These are phyloP conservation scores for Orthosia gracilis DNA, from an alignment of 2,888 invertebrate genomes.

Conservation along the genomic window DNA sequence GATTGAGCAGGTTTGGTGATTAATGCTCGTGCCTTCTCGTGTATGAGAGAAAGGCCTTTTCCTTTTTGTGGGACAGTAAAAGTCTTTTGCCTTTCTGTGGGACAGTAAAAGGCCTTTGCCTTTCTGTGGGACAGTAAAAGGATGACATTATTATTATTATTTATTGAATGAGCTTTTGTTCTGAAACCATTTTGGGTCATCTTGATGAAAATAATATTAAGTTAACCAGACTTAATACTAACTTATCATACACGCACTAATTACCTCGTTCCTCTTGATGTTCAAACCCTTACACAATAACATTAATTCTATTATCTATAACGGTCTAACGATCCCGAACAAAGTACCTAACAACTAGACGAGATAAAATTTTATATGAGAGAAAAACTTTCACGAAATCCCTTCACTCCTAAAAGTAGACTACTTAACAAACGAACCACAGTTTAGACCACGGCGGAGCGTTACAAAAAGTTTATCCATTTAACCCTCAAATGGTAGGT, in stretches of 20 bases:
- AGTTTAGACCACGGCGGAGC: constrained; percentile 19
- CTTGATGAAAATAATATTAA: neutral
- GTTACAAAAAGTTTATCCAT: constrained; percentile 36
- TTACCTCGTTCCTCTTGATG: neutral
- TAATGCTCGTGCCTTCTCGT: too few relatives aligned
- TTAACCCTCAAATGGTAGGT: constrained; percentile 56
- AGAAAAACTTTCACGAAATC: constrained; percentile 33
- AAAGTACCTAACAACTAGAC: constrained; percentile 30
- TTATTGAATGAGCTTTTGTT: neutral
- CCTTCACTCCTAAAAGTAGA: constrained; percentile 36
- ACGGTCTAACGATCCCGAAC: constrained; percentile 31
- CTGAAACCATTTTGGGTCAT: neutral
- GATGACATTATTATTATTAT: too few relatives aligned
- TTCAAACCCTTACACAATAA: constrained; percentile 7
- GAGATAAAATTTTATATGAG: constrained; percentile 41
- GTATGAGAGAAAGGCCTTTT: too few relatives aligned
- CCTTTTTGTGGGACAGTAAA: too few relatives aligned
- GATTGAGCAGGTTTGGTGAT: too few relatives aligned
- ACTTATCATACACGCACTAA: neutral
- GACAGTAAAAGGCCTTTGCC: too few relatives aligned
- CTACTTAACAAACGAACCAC: constrained; percentile 41
- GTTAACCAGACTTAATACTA: neutral
- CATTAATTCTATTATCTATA: constrained; percentile 19
- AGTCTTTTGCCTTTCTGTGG: too few relatives aligned
- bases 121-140: too few relatives aligned